Evolutionary conservation across 2,113 vertebrate species (phyloP).

Genomic region (Limnothrissa miodon): DNA sequence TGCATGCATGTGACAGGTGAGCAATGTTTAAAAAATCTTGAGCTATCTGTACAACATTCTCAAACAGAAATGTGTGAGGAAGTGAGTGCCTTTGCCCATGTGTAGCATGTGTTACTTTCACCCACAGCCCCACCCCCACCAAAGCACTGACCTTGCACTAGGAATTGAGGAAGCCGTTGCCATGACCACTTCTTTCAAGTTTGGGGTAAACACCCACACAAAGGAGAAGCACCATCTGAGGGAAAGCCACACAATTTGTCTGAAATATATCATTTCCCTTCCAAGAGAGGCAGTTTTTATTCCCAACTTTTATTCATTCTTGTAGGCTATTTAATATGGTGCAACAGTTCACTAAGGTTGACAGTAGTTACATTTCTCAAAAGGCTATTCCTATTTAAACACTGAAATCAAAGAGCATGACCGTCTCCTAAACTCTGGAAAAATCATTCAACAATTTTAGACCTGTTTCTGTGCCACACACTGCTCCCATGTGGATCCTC

Average conservation of each 20-base stretch:
- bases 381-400: background rate
- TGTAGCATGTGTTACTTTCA: constrained; percentile 23
- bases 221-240: constrained; percentile 26
- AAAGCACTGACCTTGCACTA: constrained; percentile 37
- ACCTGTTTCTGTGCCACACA: background rate
- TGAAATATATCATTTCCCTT: background rate
- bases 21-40: constrained; percentile 9
- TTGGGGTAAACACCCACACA: constrained; percentile 44
- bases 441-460: background rate
- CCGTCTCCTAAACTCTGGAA: background rate
- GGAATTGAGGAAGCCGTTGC: constrained; percentile 33
- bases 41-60: constrained; percentile 33
- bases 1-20: background rate
- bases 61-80: background rate
- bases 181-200: constrained; percentile 34
- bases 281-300: background rate
- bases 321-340: background rate
- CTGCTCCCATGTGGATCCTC: background rate
- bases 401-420: background rate
- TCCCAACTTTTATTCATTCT: background rate
- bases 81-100: constrained; percentile 19
- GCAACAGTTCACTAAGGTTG: background rate
- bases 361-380: background rate
- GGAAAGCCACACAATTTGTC: background rate
- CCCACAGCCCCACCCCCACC: constrained; percentile 21